Conservation (phyloP, 37 sponge, comb jelly and placozoan genomes). For the Petrosia ficiformis region DNA sequence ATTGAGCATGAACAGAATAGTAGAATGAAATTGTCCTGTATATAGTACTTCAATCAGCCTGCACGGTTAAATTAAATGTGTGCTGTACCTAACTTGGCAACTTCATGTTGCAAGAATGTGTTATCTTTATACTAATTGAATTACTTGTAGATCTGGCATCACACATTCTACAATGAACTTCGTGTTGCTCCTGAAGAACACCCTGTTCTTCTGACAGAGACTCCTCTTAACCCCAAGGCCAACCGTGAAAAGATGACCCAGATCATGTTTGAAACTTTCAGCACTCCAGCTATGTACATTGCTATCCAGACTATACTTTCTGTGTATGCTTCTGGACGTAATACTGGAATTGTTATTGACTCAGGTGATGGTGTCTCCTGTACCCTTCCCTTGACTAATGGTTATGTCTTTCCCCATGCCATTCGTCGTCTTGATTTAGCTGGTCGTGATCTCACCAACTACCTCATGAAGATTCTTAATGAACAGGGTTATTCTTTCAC, state of each 20-base stretch:
- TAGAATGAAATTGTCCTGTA: no score
- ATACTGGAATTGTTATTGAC: conserved; percentile 98
- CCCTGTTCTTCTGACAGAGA: conserved; percentile 40
- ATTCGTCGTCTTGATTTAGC: conserved; percentile 98
- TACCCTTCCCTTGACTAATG: conserved; percentile 99
- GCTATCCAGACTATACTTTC: conserved; percentile 54
- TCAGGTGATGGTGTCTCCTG: conserved; percentile 99
- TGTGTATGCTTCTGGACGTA: conserved; percentile 95
- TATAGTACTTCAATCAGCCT: no score
- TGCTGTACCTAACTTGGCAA: no score
- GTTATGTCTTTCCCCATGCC: conserved; percentile 97
- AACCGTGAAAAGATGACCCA: conserved; percentile 76
- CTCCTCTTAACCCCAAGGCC: conserved; percentile 34
- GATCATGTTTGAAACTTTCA: conserved; percentile 72
- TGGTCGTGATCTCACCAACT: conserved; percentile 98
- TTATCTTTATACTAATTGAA: no score
- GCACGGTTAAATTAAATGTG: no score
- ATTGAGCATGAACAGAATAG: not conserved
- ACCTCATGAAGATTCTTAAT: conserved; percentile 99
- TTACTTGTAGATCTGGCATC: conserved; percentile 99
- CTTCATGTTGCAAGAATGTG: no score
- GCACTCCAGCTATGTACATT: conserved; percentile 54
- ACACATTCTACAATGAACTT: conserved; percentile 99
- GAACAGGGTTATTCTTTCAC: conserved; percentile 94
- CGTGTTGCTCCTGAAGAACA: conserved; percentile 96